Evolutionary conservation across 2,113 vertebrate species (phyloP), one percentile per base, ranked within the genome.

Genomic region (Condylura cristata): DNA sequence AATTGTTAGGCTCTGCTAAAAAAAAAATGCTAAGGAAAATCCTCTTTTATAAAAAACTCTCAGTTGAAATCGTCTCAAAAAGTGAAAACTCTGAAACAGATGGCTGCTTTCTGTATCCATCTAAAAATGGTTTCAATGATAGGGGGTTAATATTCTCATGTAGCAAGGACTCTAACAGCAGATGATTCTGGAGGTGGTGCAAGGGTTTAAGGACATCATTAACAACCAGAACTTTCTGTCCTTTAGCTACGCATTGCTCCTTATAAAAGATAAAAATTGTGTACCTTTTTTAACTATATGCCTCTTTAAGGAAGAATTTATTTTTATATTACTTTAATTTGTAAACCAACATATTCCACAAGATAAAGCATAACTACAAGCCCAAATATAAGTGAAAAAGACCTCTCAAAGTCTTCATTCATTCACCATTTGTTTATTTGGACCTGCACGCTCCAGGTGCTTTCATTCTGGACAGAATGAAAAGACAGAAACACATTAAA

Each of bases 251-350:
- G 39, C 17, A 53, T 0, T 75, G 6, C 68, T 26, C 17, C 6
- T 78, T 78, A 58, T 34, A 71, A 83, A 20, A 86, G n/a, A 46
- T 22, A 71, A 85, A 91, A 65, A 2, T 14, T 53, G n/a, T 91
- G 30, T 32, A 53, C 20, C 16, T 76, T 94, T 89, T 86, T 68
- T 74, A 58, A 72, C 26, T 78, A 41, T 41, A 74, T 58, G 16
- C 41, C 44, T 92, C 84, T 68, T 72, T 17, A 92, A 96, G 17
- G 6, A 10, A 94, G 22, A 88, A 68, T 89, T 39, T 86, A 91
- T 91, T 53, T 41, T 86, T 92, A 71, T 90, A 71, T 75, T 68
- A 76, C 63, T 76, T 88, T 89, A 83, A 80, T 76, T 26, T 87
- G n/a, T 86, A 46, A 93, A 39, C 44, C 20, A 91, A 8, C 1